Evolutionary conservation across 2,797 vertebrate species (phyloP), one percentile per base, ranked within the genome.

Genomic region (Ambastaia sidthimunki): DNA sequence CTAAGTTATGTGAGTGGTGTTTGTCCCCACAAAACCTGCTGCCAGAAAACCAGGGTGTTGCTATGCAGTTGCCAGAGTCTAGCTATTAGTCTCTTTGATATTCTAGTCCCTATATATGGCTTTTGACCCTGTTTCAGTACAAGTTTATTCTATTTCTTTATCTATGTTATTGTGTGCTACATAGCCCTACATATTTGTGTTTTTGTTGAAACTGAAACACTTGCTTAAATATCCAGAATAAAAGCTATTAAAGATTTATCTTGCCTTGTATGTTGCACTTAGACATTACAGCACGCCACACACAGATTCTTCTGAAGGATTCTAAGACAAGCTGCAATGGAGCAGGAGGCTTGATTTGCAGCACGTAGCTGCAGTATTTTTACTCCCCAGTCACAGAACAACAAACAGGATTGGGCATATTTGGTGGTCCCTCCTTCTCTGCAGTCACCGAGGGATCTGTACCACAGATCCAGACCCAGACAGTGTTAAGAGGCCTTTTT

Each of bases 291-390:
- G 68, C 54, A 52, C 41, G 65, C 16, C 41, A 41, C 9, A 28
- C 54, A 62, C 63, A 25, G 54, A 9, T 16, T 23, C 16, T 74
- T 71, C 57, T 55, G n/a, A 57, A 70, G 28, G 79, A 71, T 74
- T 54, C 18, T 31, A 28, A 37, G 52, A 23, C 66, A 70, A 0
- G 5, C 28, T 16, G 65, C 54, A 50, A n/a, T 69, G 66, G 5
- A 75, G 57, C 60, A 52, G 13, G 41, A 71, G 66, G 67, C 68
- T 62, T 47, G 73, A 23, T 2, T 3, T 21, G 60, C 44, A 10
- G 60, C 80, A 72, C 60, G 74, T 76, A 72, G 50, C 48, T 48
- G 69, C 59, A 44, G 60, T 76, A 44, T 66, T 76, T 76, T 59
- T 66, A 54, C 13, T 76, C 74, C 69, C n/a, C 11, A 3, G 19